These are phyloP conservation scores for Cepaea nemoralis DNA, from an alignment of 1,140 invertebrate species.

Conservation along the genomic window DNA sequence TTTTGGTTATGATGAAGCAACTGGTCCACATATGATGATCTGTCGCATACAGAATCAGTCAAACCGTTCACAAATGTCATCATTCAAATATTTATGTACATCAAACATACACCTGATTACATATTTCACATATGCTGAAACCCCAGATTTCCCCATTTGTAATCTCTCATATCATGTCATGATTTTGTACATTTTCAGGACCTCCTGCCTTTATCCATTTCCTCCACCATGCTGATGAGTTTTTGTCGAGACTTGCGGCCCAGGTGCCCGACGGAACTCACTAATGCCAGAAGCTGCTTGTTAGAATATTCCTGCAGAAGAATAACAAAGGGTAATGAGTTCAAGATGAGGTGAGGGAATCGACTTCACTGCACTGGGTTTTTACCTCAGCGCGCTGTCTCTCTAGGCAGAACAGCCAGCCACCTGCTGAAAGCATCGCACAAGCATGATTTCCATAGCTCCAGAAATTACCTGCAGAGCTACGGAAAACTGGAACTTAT, in stretches of 20 bases:
- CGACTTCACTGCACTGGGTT: too few species aligned
- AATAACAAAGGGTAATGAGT: neutral
- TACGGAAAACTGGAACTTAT: too few species aligned
- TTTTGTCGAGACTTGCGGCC: conserved; percentile 88
- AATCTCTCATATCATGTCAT: neutral
- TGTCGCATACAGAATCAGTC: too few species aligned
- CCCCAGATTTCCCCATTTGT: neutral
- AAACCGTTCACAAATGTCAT: too few species aligned
- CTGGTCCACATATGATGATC: too few species aligned
- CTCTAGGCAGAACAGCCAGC: neutral
- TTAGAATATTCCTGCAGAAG: conserved; percentile 84
- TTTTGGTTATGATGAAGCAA: too few species aligned
- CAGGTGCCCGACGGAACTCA: conserved; percentile 88
- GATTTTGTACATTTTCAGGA: conserved; percentile 20
- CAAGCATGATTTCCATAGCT: too few species aligned
- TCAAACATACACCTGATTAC: neutral
- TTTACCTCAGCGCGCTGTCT: neutral
- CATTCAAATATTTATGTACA: too few species aligned
- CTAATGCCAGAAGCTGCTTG: conserved; percentile 87
- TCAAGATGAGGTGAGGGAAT: neutral
- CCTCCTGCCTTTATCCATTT: conserved; percentile 58
- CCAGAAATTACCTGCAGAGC: too few species aligned
- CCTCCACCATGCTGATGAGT: conserved; percentile 81
- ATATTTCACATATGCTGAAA: neutral
- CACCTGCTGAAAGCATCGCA: too few species aligned